Evolutionary conservation across 2,888 invertebrate genomes (phyloP).

Genomic region (Drosophila pseudotakahashii): DNA sequence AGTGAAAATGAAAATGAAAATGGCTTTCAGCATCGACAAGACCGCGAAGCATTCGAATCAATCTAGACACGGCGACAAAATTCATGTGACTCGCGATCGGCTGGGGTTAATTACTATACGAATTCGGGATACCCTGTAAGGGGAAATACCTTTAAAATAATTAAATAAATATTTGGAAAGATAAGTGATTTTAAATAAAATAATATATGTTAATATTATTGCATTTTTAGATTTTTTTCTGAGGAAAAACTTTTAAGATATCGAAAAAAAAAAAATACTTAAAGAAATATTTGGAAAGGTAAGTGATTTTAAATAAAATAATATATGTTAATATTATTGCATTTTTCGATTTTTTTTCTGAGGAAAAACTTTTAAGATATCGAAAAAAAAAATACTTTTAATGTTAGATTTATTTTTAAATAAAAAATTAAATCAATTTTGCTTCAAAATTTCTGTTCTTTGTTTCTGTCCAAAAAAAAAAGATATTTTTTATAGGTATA

Average conservation of each 20-base stretch:
- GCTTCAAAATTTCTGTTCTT: no score
- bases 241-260: neutral
- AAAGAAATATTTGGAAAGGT: neutral
- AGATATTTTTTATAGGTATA: no score
- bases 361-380: neutral
- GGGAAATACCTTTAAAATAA: neutral
- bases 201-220: no score
- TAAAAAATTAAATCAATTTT: no score
- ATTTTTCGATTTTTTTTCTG: no score
- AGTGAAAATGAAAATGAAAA: slow-evolving; percentile 42
- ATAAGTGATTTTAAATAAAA: no score
- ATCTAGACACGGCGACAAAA: slow-evolving; percentile 69
- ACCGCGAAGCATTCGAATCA: slow-evolving; percentile 66
- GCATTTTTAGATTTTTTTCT: no score
- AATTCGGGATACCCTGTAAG: slow-evolving; percentile 4
- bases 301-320: no score
- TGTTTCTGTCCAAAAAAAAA: no score
- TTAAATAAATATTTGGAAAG: neutral
- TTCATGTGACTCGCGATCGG: slow-evolving; percentile 67
- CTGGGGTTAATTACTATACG: neutral
- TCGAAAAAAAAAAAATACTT: neutral
- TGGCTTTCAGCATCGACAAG: slow-evolving; percentile 45
- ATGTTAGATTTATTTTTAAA: no score
- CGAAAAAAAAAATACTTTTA: neutral
- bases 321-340: no score